A percentile compares a stretch with the other conserved stretches of the same genome.
Conservation (phyloP, 2,888 invertebrate genomes). For the Tineola bisselliella region DNA sequence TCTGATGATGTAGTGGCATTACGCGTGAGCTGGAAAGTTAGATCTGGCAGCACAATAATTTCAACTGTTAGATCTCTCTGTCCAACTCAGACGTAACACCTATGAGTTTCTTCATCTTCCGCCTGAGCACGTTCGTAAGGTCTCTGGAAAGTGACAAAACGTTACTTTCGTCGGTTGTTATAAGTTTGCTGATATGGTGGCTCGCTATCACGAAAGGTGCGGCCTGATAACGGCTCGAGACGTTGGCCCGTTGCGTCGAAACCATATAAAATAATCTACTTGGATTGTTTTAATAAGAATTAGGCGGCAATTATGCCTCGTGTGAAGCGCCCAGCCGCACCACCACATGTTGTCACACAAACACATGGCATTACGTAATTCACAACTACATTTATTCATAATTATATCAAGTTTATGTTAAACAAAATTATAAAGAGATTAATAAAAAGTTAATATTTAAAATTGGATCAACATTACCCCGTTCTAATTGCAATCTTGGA, state of each 20-base stretch:
- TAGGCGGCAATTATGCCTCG: background rate
- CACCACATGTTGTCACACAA: slow-evolving; percentile 17
- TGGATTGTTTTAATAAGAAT: background rate
- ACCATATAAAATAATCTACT: background rate
- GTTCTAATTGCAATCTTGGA: background rate
- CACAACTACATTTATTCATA: background rate
- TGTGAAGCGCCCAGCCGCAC: background rate
- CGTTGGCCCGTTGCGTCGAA: slow-evolving; percentile 55
- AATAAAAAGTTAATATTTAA: background rate
- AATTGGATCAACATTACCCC: background rate
- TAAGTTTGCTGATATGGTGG: slow-evolving; percentile 23
- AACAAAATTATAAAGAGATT: background rate
- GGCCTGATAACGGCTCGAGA: slow-evolving; percentile 57
- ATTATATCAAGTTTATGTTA: background rate
- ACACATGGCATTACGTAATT: slow-evolving; percentile 59
- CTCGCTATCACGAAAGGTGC: slow-evolving; percentile 61
- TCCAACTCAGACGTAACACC: slow-evolving; percentile 67
- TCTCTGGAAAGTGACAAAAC: slow-evolving; percentile 15
- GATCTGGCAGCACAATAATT: slow-evolving; percentile 61
- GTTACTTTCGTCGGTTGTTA: background rate
- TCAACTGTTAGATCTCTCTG: slow-evolving; percentile 66
- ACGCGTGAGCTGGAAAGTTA: slow-evolving; percentile 70
- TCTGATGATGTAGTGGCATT: slow-evolving; percentile 29
- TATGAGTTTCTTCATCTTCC: background rate
- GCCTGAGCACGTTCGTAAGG: background rate